phyloP scores from a whole-genome alignment of 2,888 invertebrate genomes.

The Dendrolimus pini region DNA sequence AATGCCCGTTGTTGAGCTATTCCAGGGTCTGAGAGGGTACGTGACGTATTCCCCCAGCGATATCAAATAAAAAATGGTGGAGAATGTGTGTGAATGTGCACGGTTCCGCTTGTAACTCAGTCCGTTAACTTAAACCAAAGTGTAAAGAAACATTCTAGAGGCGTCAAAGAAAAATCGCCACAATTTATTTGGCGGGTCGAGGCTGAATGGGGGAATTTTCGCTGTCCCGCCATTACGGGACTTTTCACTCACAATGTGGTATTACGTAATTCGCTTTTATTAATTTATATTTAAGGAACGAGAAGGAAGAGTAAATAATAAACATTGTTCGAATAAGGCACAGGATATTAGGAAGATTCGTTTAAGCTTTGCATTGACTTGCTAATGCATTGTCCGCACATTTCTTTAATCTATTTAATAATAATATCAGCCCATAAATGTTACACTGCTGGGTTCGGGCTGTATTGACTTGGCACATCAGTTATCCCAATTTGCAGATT shows the following conservation, averaged over 20 bases:
- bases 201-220: slow-evolving; percentile 49
- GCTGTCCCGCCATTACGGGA: slow-evolving; percentile 44
- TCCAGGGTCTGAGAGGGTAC: too few species aligned
- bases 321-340: not conserved
- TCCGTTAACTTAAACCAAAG: slow-evolving; percentile 20
- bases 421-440: too few species aligned
- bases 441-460: too few species aligned
- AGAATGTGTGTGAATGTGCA: not conserved
- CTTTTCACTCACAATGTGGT: slow-evolving; percentile 33
- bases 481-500: too few species aligned
- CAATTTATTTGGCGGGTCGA: slow-evolving; percentile 58
- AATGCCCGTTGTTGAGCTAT: too few species aligned
- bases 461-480: too few species aligned
- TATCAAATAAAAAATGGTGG: too few species aligned
- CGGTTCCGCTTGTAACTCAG: not conserved
- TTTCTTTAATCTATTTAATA: too few species aligned
- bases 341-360: not conserved
- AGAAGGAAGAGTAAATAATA: not conserved
- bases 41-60: too few species aligned
- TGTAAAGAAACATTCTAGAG: slow-evolving; percentile 49
- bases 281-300: slow-evolving; percentile 27
- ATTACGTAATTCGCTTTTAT: slow-evolving; percentile 34
- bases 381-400: too few species aligned
- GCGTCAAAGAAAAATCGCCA: slow-evolving; percentile 69
- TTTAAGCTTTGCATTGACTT: not conserved